Evolutionary conservation across 2,113 vertebrate genomes (phyloP), one percentile per base, ranked within the genome.

Genomic region (Xiphophorus couchianus): DNA sequence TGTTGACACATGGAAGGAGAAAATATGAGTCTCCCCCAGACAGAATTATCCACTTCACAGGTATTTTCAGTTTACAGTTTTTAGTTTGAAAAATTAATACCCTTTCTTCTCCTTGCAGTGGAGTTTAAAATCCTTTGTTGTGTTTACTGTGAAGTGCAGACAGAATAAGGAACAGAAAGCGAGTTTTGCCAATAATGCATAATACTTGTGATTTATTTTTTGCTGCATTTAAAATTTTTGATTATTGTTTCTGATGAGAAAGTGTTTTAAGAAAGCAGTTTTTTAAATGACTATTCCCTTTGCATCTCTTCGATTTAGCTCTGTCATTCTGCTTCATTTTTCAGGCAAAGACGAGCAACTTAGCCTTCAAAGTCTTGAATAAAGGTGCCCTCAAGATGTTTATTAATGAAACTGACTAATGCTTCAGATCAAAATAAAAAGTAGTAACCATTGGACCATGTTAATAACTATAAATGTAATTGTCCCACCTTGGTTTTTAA

Each of bases 31-130:
- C 90, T 90, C 80, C 74, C 78, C 79, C 72, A 86, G 81, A 92
- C 67, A 89, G 88, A 93, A 94, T 93, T 93, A 93, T 90, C 89
- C 90, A 92, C 92, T 94, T 94, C 89, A 91, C 86, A 94, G 84
- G 86, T 93, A 91, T 92, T 90, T 94, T 90, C 88, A 87, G 85
- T 93, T 91, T 90, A 79, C 90, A 90, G 74, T 90, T 88, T 92
- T 74, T 87, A 88, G 76, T 86, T 90, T 93, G 77, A 80, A 91
- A 92, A 92, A 91, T 92, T 84, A 91, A 94, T 92, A 93, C 85
- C 86, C 65, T 83, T 89, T 89, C 85, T 93, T 89, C 85, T 78
- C 71, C 68, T 90, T 86, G 80, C 89, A 91, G 90, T 76, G 63
- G 78, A 87, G 82, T 90, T 92, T 88, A 80, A 77, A 82, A 69